Evolutionary conservation across 2,113 vertebrate species (phyloP).

Genomic region (Garra rufa): DNA sequence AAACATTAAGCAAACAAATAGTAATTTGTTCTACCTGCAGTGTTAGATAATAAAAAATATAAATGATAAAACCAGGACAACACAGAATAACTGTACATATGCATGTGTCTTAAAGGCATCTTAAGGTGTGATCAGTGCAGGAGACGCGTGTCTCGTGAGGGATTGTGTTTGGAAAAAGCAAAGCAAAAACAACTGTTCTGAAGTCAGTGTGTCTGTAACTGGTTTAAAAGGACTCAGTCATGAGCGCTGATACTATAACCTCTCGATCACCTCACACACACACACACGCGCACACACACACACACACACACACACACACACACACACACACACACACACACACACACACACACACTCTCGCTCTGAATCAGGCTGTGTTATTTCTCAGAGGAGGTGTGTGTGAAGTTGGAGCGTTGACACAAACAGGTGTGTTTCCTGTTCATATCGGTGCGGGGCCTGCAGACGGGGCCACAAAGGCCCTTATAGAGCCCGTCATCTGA

Average conservation of each 20-base stretch:
- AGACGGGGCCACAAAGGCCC: neutral
- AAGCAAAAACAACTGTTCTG: neutral
- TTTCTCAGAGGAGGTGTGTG: conserved; percentile 53
- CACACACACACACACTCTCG: too few species aligned
- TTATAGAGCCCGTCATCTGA: neutral
- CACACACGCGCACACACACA: neutral
- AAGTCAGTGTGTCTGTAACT: neutral
- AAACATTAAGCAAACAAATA: too few species aligned
- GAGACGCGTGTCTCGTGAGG: too few species aligned
- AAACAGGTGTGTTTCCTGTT: conserved; percentile 77
- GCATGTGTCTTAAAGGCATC: too few species aligned
- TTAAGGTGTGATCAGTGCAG: too few species aligned
- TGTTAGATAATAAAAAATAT: too few species aligned
- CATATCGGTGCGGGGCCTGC: conserved; percentile 55
- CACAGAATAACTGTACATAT: too few species aligned
- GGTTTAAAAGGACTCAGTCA: conserved; percentile 33
- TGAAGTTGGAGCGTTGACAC: too few species aligned
- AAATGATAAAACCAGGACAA: too few species aligned
- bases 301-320: too few species aligned
- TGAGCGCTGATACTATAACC: conserved; percentile 52
- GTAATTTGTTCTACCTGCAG: too few species aligned
- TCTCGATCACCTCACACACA: conserved; percentile 25
- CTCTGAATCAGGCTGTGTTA: neutral
- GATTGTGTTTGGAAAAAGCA: neutral
- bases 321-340: too few species aligned